Percentiles rank a stretch among this genome's conserved stretches.
Conservation (phyloP, 1,140 invertebrate species). For the Andrena cerasifolii region DNA sequence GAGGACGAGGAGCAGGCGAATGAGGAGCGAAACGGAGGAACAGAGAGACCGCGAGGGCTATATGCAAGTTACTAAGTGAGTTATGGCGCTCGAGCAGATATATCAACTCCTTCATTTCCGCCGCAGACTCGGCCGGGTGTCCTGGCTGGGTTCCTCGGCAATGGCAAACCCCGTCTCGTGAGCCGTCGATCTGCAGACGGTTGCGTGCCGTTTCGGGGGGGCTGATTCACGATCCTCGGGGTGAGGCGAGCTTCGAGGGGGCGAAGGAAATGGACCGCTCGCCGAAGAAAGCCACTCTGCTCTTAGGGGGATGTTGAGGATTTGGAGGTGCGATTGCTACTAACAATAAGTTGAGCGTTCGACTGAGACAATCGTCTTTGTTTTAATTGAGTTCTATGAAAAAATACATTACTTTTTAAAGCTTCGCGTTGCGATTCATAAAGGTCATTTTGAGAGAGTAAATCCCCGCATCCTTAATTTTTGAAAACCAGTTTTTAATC, state of each 20-base stretch:
- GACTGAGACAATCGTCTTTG: too few relatives aligned
- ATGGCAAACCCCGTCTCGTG: constrained; percentile 38
- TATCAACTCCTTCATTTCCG: constrained; percentile 81
- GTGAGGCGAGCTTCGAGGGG: not conserved
- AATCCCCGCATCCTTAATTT: too few relatives aligned
- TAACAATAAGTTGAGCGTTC: too few relatives aligned
- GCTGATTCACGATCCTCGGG: constrained; percentile 30
- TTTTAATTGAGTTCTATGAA: too few relatives aligned
- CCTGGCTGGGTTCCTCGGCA: constrained; percentile 43
- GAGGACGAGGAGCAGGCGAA: not conserved
- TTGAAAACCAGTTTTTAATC: too few relatives aligned
- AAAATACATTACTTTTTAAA: too few relatives aligned
- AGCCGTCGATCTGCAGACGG: constrained; percentile 36
- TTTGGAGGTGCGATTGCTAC: not conserved
- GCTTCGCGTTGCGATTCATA: too few relatives aligned
- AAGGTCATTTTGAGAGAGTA: too few relatives aligned
- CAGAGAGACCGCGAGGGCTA: constrained; percentile 42
- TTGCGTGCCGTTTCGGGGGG: constrained; percentile 39
- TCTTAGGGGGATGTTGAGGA: not conserved
- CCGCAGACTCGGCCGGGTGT: constrained; percentile 69
- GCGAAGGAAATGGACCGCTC: constrained; percentile 7
- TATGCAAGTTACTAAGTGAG: constrained; percentile 78
- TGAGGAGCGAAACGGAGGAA: constrained; percentile 5
- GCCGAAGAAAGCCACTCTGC: not conserved
- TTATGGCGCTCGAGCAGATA: constrained; percentile 78